These are phyloP conservation scores for Notechis scutatus DNA, from an alignment of 2,113 vertebrate species.

Conservation along the genomic window DNA sequence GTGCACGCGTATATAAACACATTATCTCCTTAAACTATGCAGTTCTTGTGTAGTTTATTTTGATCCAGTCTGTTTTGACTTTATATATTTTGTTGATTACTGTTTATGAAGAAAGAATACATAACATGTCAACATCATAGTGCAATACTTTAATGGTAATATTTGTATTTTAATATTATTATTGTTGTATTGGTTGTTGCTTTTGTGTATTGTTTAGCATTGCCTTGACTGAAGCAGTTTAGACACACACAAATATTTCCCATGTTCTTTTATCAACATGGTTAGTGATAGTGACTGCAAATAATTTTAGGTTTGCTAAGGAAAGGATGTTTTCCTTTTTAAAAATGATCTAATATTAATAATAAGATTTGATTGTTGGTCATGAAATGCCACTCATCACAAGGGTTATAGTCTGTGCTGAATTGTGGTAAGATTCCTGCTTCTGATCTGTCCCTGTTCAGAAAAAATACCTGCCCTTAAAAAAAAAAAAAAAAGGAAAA, in stretches of 20 bases:
- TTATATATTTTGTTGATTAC: not conserved
- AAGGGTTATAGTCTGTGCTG: not conserved
- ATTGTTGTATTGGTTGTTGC: not conserved
- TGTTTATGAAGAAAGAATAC: not conserved
- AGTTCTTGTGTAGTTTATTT: not conserved
- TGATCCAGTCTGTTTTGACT: not conserved
- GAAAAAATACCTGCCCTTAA: not conserved
- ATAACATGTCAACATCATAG: not conserved
- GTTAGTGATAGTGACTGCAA: not conserved
- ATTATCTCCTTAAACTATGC: not conserved
- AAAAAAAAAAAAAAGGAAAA: not conserved
- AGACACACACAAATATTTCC: not conserved
- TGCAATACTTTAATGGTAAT: not conserved
- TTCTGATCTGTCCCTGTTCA: not conserved
- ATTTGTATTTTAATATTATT: not conserved
- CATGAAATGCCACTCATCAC: not conserved
- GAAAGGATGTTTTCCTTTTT: not conserved
- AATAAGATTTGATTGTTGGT: not conserved
- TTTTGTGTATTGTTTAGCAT: not conserved
- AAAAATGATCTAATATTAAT: not conserved
- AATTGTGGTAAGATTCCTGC: not conserved
- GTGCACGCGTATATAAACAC: not conserved
- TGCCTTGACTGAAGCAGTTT: not conserved
- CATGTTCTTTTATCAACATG: not conserved
- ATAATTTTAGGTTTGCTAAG: not conserved